Evolutionary conservation across 2,797 vertebrate genomes (phyloP), one percentile per base, ranked within the genome.

Genomic region (Heliangelus exortis): DNA sequence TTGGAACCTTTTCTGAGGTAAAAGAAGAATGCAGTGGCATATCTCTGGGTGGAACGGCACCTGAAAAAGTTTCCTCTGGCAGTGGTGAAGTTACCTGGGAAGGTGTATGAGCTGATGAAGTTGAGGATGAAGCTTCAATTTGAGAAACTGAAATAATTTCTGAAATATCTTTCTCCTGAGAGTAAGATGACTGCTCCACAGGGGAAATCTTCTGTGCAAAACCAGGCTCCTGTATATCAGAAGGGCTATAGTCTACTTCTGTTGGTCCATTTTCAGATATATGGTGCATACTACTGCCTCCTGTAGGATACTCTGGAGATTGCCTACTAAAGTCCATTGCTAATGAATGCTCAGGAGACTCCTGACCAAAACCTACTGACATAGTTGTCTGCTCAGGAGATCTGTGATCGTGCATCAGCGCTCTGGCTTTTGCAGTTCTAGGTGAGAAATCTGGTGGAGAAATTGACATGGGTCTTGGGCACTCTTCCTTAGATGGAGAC

Each of bases 391-490:
- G 98, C 86, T 99, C 99, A 87, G 98, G 98, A 50, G 98, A 99
- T 95, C 98, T 98, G 55, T 98, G 96, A 80, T 99, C 98, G 39
- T 98, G 98, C 67, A 98, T 96, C 0, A 98, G 98, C 15, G 98
- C 97, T 96, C 97, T 98, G 89, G 97, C 98, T 97, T 99, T 99
- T 84, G 98, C 94, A 5, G 97, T 98, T 97, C 99, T 99, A 75
- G 99, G 99, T 84, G 99, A 99, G 93, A 98, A 98, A 90, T 99
- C 99, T 92, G 99, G 99, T 90, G 98, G 98, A 92, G 99, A 99
- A 95, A 99, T 99, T 43, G 99, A 99, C 99, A 99, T 99, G 10
- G 99, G 99, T 48, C 99, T 98, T 48, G 99, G 99, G 90, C 99
- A 99, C 14, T 99, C 99, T 93, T 99, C 99, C 94, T 99, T 99